phyloP scores from a whole-genome alignment of 2,888 invertebrate genomes.

The Lasioglossum morio region DNA sequence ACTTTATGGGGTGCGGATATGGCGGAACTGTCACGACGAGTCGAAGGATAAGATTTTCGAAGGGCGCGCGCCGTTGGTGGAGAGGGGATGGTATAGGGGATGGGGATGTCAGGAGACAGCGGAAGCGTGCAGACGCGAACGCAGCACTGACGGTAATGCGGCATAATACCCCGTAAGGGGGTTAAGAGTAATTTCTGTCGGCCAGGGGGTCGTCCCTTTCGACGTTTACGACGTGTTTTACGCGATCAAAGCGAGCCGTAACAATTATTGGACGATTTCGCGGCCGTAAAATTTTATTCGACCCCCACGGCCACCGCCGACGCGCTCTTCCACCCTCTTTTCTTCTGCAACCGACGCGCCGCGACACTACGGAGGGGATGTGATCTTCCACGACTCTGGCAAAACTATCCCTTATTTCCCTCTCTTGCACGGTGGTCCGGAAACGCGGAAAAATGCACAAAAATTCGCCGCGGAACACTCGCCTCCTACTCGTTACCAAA shows the following conservation, averaged over 20 bases:
- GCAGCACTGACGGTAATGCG: slow-evolving; percentile 74
- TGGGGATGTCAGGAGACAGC: background rate
- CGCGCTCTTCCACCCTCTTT: slow-evolving; percentile 43
- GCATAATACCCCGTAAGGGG: slow-evolving; percentile 75
- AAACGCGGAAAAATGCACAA: background rate
- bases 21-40: slow-evolving; percentile 8
- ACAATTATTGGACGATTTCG: slow-evolving; percentile 84
- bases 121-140: slow-evolving; percentile 58
- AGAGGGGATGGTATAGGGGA: background rate
- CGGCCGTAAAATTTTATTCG: slow-evolving; percentile 84
- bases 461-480: background rate
- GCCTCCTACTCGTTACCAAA: background rate
- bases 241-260: slow-evolving; percentile 84
- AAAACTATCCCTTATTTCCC: background rate
- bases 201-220: slow-evolving; percentile 75
- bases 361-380: slow-evolving; percentile 9
- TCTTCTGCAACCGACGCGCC: slow-evolving; percentile 15
- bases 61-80: background rate
- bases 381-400: slow-evolving; percentile 14
- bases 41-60: slow-evolving; percentile 47
- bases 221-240: slow-evolving; percentile 84
- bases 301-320: slow-evolving; percentile 57
- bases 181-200: slow-evolving; percentile 77
- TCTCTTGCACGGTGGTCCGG: background rate
- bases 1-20: slow-evolving; percentile 44